phyloP scores from a whole-genome alignment of 2,797 vertebrate species.

The Pristis pectinata region DNA sequence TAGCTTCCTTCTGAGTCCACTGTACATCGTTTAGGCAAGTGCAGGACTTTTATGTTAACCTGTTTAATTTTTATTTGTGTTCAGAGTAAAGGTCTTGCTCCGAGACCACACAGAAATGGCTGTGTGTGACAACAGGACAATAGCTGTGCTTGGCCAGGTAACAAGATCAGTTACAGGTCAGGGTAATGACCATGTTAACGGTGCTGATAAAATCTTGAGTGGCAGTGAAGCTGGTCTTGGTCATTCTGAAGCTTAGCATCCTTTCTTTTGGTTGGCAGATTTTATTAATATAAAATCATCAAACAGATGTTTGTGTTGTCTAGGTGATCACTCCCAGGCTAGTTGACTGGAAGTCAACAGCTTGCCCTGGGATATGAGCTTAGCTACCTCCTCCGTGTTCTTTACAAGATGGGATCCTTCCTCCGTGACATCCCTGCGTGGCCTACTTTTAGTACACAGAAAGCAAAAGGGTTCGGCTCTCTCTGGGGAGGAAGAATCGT shows the following conservation, averaged over 20 bases:
- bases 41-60: not conserved
- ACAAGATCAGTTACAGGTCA: no score
- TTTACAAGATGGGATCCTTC: not conserved
- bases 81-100: not conserved
- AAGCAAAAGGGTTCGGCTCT: not conserved
- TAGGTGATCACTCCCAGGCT: not conserved
- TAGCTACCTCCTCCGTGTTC: not conserved
- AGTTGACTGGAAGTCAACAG: not conserved
- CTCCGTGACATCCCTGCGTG: not conserved
- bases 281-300: not conserved
- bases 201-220: not conserved
- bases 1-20: not conserved
- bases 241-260: not conserved
- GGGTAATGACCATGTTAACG: not conserved
- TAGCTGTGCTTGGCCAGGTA: not conserved
- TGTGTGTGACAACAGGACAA: not conserved
- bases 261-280: not conserved
- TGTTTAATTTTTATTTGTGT: not conserved
- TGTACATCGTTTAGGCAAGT: not conserved
- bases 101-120: not conserved
- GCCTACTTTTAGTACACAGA: not conserved
- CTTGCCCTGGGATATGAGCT: not conserved
- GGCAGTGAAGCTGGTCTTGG: constrained; percentile 12
- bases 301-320: not conserved
- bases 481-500: not conserved